Conservation (phyloP, 2,797 vertebrate species). For the Acipenser oxyrinchus region DNA sequence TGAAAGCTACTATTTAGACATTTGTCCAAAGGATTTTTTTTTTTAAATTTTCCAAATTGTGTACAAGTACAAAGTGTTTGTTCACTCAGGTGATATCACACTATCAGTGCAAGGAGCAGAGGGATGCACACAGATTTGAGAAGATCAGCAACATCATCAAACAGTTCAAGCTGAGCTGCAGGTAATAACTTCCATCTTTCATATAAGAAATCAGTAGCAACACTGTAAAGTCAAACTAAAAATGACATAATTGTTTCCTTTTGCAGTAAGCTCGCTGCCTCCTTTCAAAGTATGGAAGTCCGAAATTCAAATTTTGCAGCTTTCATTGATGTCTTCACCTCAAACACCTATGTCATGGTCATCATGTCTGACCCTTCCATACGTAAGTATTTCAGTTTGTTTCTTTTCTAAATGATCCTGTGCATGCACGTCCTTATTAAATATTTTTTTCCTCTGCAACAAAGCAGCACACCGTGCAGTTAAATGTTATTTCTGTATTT, state of each 20-base stretch:
- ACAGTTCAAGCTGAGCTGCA: conserved; percentile 98
- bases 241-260: neutral
- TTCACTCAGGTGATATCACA: conserved; percentile 86
- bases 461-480: no score
- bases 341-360: conserved; percentile 98
- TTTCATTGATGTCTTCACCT: conserved; percentile 98
- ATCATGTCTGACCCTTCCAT: conserved; percentile 99
- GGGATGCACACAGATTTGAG: conserved; percentile 93
- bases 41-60: neutral
- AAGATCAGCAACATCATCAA: conserved; percentile 99
- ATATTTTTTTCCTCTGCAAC: no score
- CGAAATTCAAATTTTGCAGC: conserved; percentile 98
- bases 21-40: neutral
- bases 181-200: conserved; percentile 48
- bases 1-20: no score
- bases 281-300: conserved; percentile 99
- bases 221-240: conserved; percentile 16
- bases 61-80: neutral
- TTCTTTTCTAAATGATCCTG: no score
- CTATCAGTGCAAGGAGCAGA: conserved; percentile 96
- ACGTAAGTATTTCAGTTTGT: conserved; percentile 67
- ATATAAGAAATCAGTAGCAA: no score
- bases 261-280: conserved; percentile 88
- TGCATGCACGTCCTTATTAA: no score
- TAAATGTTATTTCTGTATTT: no score